A percentile compares a stretch with the other conserved stretches of the same genome.
Conservation (phyloP, 2,797 vertebrate genomes). For the Tadarida brasiliensis region DNA sequence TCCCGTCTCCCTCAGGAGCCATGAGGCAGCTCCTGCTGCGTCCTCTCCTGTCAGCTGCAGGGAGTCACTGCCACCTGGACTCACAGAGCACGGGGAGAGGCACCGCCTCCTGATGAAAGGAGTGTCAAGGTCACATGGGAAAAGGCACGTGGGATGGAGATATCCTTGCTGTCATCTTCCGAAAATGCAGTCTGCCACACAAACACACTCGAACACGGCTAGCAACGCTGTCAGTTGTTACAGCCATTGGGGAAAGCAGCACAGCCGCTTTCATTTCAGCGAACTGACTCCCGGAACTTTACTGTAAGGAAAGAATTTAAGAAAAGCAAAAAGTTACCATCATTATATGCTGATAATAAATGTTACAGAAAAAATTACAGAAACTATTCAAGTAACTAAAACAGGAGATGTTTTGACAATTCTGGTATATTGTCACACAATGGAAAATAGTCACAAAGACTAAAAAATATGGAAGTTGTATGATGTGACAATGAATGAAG, state of each 20-base stretch:
- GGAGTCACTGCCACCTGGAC: not conserved
- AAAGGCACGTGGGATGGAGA: not conserved
- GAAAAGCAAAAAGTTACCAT: not conserved
- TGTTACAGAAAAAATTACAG: no score
- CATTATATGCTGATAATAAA: not conserved
- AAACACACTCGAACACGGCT: not conserved
- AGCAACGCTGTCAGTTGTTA: not conserved
- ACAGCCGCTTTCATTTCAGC: not conserved
- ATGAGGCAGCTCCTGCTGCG: not conserved
- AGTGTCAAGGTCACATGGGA: not conserved
- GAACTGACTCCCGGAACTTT: not conserved
- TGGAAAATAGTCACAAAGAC: not conserved
- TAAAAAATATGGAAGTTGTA: not conserved
- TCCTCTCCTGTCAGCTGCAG: not conserved
- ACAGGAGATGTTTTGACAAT: not conserved
- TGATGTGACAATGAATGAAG: not conserved
- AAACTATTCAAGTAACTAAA: not conserved
- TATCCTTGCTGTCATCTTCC: not conserved
- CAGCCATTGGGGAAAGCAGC: not conserved
- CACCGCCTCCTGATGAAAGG: not conserved
- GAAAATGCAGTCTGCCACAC: not conserved
- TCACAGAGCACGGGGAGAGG: not conserved
- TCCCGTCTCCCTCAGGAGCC: not conserved
- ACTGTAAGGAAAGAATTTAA: not conserved
- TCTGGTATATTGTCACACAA: not conserved